Conservation (phyloP, 2,888 invertebrate species). For the Therioaphis trifolii region DNA sequence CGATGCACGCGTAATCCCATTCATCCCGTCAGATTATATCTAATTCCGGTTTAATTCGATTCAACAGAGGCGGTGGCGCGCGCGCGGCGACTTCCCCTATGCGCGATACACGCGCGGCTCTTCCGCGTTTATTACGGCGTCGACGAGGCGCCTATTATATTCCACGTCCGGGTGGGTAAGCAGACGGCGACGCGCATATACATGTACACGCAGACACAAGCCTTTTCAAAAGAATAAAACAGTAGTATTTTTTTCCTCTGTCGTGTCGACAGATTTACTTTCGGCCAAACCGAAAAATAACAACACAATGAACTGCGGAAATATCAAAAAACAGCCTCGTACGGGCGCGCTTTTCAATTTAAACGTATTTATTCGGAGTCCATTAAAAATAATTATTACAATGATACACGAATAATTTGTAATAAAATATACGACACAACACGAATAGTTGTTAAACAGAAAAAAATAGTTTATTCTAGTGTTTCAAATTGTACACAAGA, state of each 20-base stretch:
- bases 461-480: too few relatives aligned
- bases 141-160: slow-evolving; percentile 50
- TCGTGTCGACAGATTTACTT: background rate
- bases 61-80: slow-evolving; percentile 28
- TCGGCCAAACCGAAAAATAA: background rate
- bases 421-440: too few relatives aligned
- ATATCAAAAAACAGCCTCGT: too few relatives aligned
- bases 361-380: too few relatives aligned
- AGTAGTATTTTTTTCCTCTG: background rate
- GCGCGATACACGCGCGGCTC: background rate
- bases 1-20: slow-evolving; percentile 63
- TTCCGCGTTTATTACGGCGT: slow-evolving; percentile 39
- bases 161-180: slow-evolving; percentile 9
- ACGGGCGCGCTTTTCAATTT: too few relatives aligned
- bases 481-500: too few relatives aligned
- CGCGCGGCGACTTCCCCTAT: slow-evolving; percentile 4
- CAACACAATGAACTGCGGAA: too few relatives aligned
- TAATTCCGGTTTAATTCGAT: slow-evolving; percentile 63
- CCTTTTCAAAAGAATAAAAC: background rate
- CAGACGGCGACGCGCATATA: background rate
- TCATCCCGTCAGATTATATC: slow-evolving; percentile 61
- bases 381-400: too few relatives aligned
- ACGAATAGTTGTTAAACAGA: too few relatives aligned
- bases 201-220: background rate
- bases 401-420: too few relatives aligned